Evolutionary conservation across 2,113 vertebrate species (phyloP), one percentile per base, ranked within the genome.

Genomic region (Strix aluco): DNA sequence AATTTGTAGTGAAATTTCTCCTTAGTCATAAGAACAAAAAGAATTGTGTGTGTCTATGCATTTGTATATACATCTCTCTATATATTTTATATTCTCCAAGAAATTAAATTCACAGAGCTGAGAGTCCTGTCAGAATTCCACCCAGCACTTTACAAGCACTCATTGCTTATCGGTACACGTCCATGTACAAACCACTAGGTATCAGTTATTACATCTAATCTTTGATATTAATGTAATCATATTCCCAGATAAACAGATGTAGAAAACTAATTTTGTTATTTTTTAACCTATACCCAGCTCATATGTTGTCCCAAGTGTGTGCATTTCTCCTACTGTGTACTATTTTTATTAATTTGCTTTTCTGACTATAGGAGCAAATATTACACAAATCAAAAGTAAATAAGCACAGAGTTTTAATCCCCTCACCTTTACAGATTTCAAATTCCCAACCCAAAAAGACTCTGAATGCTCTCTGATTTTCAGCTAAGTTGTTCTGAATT

Each of bases 181-280:
- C 47, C 63, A 80, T 51, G 55, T 94, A 84, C 38, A 96, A 94
- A 88, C 59, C 90, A 93, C 66, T 63, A 96, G 84, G 34, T 95
- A 93, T 67, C 9, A 10, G 54, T 66, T 58, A 49, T 95, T 94
- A 95, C 13, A 3, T 65, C 57, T 97, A 82, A 88, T 91, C 91
- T 92, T 97, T 92, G 23, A 87, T 84, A 88, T 88, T 95, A 96
- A 97, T 95, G 78, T 86, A 97, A 96, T 91, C 77, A 93, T 95
- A 95, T 87, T 97, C 58, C 30, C 84, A 96, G 88, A 91, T 92
- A 97, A 96, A 94, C 52, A 96, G 21, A 81, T 38, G 13, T 40
- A 78, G 46, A 81, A 66, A 89, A 59, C 34, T 96, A 97, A 97
- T 96, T 95, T 62, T 78, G 36, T 86, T 92, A 86, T 44, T 75